phyloP scores from a whole-genome alignment of 2,888 invertebrate species.

The Sphecodes monilicornis region DNA sequence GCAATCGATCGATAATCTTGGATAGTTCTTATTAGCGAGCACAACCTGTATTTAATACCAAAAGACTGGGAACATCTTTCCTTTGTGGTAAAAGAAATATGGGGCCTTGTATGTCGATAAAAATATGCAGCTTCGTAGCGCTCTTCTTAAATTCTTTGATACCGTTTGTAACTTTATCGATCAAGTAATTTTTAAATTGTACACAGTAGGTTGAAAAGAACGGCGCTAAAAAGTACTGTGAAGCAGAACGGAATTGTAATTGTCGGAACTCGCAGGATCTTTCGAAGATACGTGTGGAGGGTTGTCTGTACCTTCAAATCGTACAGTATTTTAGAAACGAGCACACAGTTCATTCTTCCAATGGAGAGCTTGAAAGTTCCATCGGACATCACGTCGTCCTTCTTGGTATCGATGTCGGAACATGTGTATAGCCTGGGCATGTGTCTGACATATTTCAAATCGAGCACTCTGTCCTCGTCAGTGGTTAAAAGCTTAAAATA shows the following conservation, averaged over 20 bases:
- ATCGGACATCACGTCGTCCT: conserved; percentile 87
- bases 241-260: conserved; percentile 11
- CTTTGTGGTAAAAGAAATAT: conserved; percentile 92
- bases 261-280: not conserved
- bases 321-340: conserved; percentile 88
- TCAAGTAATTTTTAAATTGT: conserved; percentile 60
- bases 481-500: conserved; percentile 88
- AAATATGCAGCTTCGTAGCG: conserved; percentile 87
- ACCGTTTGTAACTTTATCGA: conserved; percentile 74
- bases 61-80: conserved; percentile 90
- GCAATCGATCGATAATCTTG: not conserved
- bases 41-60: conserved; percentile 91
- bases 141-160: conserved; percentile 85
- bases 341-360: conserved; percentile 90
- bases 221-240: conserved; percentile 87
- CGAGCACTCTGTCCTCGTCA: conserved; percentile 92
- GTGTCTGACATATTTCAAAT: conserved; percentile 91
- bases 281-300: not conserved
- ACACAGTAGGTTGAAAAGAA: conserved; percentile 79
- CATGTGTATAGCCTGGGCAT: conserved; percentile 86
- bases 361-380: conserved; percentile 90
- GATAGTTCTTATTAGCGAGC: not conserved
- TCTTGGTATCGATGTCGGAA: conserved; percentile 84
- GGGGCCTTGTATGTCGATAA: conserved; percentile 90
- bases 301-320: conserved; percentile 88